Conservation (phyloP, 2,888 invertebrate genomes). For the Hydroisotoma schaefferi region DNA sequence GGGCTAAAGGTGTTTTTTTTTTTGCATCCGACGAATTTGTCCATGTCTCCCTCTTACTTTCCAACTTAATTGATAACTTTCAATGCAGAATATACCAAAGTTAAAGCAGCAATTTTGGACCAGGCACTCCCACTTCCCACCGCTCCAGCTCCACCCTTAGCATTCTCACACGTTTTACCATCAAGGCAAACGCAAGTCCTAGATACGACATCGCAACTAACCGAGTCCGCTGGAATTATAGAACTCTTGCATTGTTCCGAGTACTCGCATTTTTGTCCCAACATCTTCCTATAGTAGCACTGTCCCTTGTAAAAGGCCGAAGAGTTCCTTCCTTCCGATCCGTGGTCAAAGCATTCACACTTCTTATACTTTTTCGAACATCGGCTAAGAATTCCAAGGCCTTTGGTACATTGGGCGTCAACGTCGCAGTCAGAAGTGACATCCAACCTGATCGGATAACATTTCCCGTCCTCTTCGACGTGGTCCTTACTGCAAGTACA, state of each 20-base stretch:
- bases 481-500: constrained; percentile 8
- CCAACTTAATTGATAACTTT: constrained; percentile 14
- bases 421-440: constrained; percentile 18
- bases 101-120: constrained; percentile 8
- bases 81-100: constrained; percentile 17
- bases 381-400: constrained; percentile 11
- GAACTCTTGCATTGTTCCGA: constrained; percentile 24
- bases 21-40: neutral
- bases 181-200: constrained; percentile 11
- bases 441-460: constrained; percentile 13
- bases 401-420: constrained; percentile 19
- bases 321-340: constrained; percentile 19
- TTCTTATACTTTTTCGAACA: constrained; percentile 16
- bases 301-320: constrained; percentile 10
- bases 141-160: neutral
- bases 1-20: too few relatives aligned
- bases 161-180: constrained; percentile 21
- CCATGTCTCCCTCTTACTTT: neutral
- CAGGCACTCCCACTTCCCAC: constrained; percentile 1
- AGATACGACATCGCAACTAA: constrained; percentile 12
- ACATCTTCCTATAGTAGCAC: constrained; percentile 22
- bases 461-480: constrained; percentile 7
- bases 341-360: constrained; percentile 34
- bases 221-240: constrained; percentile 23
- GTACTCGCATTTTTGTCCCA: constrained; percentile 3